A percentile compares a stretch with the other conserved stretches of the same genome.
Conservation (phyloP, 2,797 vertebrate species). For the Pagetopsis macropterus region DNA sequence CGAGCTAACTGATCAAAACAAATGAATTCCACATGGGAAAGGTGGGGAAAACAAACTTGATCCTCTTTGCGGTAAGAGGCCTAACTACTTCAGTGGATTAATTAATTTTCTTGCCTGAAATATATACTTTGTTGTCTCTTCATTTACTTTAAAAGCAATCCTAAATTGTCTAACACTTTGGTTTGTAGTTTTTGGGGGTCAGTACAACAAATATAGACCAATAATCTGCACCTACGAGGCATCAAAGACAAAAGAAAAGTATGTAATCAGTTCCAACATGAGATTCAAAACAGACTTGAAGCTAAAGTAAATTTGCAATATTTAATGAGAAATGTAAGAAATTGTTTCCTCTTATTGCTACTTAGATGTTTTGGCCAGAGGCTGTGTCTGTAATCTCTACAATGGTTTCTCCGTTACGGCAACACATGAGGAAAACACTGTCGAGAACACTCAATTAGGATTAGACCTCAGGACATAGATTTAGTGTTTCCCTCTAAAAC, state of each 20-base stretch:
- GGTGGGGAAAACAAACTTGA: constrained; percentile 21
- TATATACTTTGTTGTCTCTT: constrained; percentile 32
- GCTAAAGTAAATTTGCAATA: constrained; percentile 57
- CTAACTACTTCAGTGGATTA: constrained; percentile 49
- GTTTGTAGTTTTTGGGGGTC: constrained; percentile 25
- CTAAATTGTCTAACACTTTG: constrained; percentile 35
- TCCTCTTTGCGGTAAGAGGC: constrained; percentile 48
- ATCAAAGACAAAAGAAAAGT: not conserved
- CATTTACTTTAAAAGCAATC: constrained; percentile 20
- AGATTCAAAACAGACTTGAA: constrained; percentile 52
- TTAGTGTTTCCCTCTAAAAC: constrained; percentile 55
- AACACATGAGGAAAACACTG: constrained; percentile 57
- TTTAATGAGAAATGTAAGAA: constrained; percentile 67
- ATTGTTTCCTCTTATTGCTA: constrained; percentile 57
- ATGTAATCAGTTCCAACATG: constrained; percentile 11
- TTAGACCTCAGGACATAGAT: constrained; percentile 67
- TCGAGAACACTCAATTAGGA: constrained; percentile 68
- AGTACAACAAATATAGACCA: not conserved
- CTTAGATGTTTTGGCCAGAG: constrained; percentile 72
- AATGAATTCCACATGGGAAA: constrained; percentile 51
- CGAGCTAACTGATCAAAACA: constrained; percentile 61
- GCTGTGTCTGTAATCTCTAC: constrained; percentile 69
- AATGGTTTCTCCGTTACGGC: constrained; percentile 59
- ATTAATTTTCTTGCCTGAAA: constrained; percentile 52
- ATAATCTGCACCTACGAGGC: constrained; percentile 45